Evolutionary conservation across 2,888 invertebrate species (phyloP), one percentile per base, ranked within the genome.

Genomic region (Vanessa cardui): DNA sequence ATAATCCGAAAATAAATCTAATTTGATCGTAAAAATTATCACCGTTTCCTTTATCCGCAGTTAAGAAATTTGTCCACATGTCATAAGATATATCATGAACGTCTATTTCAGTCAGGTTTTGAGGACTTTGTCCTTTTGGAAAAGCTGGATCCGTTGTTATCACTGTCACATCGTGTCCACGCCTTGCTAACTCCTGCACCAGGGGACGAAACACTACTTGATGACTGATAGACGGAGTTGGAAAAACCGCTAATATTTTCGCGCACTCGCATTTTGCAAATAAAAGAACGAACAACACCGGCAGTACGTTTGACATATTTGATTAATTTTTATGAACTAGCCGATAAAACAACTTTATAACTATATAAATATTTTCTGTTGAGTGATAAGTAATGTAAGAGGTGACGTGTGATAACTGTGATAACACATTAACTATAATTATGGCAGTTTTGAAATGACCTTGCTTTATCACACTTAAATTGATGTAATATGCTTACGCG

Each of bases 111-210:
- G 77, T 83, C 1, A 84, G 47, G 68, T 84, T 86, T 0, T 66
- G 56, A 0, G 87, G 75, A 12, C 76, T 18, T 44, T 72, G 18
- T 1, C 90, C 85, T 21, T 86, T 84, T 12, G 68, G 62, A 39
- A 71, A 73, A 4, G 62, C 75, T 0, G 88, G 85, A 67, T 86
- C 69, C 12, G 90, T 52, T 2, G 90, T 86, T 7, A 87, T 66
- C 0, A 88, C 77, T 0, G 82, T 80, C 0, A 91, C 58, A 59
- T 89, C 77, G 69, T 92, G 91, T 0, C 90, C 90, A 31, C 80
- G 74, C 49, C 72, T 74, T 0, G 79, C 79, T 15, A 92, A 72
- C 33, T 82, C 85, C 20, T 80, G 74, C 16, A 83, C 79, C 1
- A 90, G 58, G 20, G 78, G 75, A 18, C 78, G 84, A 82, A 79